A percentile compares a stretch with the other conserved stretches of the same genome.
These are phyloP conservation scores for Clarias pachynema DNA, from an alignment of 2,797 vertebrate species.

Conservation along the genomic window DNA sequence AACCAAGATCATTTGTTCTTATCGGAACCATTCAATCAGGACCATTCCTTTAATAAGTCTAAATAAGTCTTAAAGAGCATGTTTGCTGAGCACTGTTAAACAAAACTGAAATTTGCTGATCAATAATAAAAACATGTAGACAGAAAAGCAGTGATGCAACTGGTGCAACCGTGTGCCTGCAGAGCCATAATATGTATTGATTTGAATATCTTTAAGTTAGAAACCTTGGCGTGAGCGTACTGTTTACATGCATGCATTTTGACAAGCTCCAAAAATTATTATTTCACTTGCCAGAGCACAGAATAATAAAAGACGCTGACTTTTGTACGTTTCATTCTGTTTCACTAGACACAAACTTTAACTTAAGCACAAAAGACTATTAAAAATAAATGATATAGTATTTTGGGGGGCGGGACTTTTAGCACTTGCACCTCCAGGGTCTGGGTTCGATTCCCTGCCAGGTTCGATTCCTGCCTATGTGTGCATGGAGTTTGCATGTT, in stretches of 20 bases:
- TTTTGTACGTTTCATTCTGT: background rate
- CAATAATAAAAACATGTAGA: background rate
- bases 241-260: slow-evolving; percentile 1
- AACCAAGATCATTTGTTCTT: too few species aligned
- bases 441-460: too few species aligned
- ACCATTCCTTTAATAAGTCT: background rate
- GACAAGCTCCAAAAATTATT: background rate
- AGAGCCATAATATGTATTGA: background rate
- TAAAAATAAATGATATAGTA: too few species aligned
- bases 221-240: background rate
- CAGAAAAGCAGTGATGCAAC: background rate
- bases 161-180: background rate
- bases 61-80: background rate
- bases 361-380: too few species aligned
- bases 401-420: too few species aligned
- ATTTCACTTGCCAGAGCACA: background rate
- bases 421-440: too few species aligned
- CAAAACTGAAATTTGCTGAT: background rate
- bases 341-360: background rate
- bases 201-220: background rate
- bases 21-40: too few species aligned
- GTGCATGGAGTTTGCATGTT: too few species aligned
- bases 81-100: background rate
- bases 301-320: background rate
- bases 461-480: too few species aligned